phyloP scores from a whole-genome alignment of 2,888 invertebrate genomes.

The Perizoma flavofasciatum region DNA sequence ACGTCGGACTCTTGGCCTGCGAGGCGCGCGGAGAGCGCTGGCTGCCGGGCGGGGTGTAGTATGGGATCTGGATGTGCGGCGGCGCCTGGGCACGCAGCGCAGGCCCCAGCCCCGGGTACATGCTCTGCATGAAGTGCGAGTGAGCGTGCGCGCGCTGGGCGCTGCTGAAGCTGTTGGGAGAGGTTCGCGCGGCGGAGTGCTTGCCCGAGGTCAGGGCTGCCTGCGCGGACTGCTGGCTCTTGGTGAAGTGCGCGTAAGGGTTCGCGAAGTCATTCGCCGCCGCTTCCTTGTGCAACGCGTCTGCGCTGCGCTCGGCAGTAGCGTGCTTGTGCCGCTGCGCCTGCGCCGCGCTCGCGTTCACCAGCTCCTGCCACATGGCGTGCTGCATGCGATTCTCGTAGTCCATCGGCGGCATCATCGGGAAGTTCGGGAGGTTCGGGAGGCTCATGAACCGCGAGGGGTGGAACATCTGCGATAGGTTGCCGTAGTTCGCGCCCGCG shows the following conservation, averaged over 20 bases:
- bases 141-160: conserved; percentile 63
- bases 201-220: conserved; percentile 39
- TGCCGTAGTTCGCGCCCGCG: conserved; percentile 75
- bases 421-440: conserved; percentile 67
- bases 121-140: conserved; percentile 66
- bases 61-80: conserved; percentile 70
- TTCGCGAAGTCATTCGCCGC: conserved; percentile 72
- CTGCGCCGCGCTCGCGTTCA: conserved; percentile 74
- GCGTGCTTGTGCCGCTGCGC: conserved; percentile 21
- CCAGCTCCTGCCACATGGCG: conserved; percentile 88
- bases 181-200: conserved; percentile 74
- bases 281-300: conserved; percentile 64
- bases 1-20: conserved; percentile 74
- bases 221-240: conserved; percentile 60
- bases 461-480: conserved; percentile 78
- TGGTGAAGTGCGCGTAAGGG: conserved; percentile 73
- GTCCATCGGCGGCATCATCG: conserved; percentile 74
- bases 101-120: conserved; percentile 70
- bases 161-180: conserved; percentile 66
- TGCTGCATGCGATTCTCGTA: conserved; percentile 83
- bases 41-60: conserved; percentile 71
- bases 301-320: conserved; percentile 37
- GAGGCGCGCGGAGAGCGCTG: conserved; percentile 62
- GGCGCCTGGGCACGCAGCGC: conserved; percentile 66
- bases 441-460: conserved; percentile 72